A percentile compares a stretch with the other conserved stretches of the same genome.
phyloP scores from a whole-genome alignment of 1,140 invertebrate genomes.

The Halictus rubicundus region DNA sequence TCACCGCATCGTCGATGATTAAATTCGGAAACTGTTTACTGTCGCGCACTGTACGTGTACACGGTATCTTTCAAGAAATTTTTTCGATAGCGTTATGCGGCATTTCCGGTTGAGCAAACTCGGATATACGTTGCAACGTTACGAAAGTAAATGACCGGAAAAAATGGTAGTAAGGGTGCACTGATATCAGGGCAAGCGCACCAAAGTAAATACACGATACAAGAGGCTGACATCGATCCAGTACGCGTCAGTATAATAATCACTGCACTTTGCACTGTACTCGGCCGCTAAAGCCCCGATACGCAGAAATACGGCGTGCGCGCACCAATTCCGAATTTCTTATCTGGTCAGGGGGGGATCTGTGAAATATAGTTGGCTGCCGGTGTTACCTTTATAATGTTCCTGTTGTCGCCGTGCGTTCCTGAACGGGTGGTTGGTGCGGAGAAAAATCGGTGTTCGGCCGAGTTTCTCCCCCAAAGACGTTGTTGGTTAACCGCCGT shows the following conservation, averaged over 20 bases:
- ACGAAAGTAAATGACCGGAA: conserved; percentile 15
- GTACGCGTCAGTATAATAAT: conserved; percentile 45
- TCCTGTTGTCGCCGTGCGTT: conserved; percentile 64
- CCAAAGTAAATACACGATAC: conserved; percentile 42
- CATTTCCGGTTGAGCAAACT: too few species aligned
- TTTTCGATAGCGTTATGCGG: too few species aligned
- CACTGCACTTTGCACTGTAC: conserved; percentile 68
- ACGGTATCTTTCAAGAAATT: too few species aligned
- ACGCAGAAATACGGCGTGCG: conserved; percentile 25
- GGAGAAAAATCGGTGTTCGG: conserved; percentile 49
- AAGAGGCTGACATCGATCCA: conserved; percentile 35
- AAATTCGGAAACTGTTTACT: too few species aligned
- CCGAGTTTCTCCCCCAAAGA: conserved; percentile 56
- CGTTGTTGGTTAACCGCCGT: conserved; percentile 67
- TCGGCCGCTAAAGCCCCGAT: conserved; percentile 28
- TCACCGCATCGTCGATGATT: too few species aligned
- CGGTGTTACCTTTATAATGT: conserved; percentile 47
- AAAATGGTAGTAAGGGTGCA: neutral
- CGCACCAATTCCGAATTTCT: neutral
- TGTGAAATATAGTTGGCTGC: too few species aligned
- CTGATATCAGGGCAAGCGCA: conserved; percentile 35
- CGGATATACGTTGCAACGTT: neutral
- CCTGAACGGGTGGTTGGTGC: conserved; percentile 58
- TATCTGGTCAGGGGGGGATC: too few species aligned
- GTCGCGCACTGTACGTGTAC: too few species aligned